These are phyloP conservation scores for Sinodicranocentrus sp. DNA, from an alignment of 2,888 invertebrate genomes.

Conservation along the genomic window DNA sequence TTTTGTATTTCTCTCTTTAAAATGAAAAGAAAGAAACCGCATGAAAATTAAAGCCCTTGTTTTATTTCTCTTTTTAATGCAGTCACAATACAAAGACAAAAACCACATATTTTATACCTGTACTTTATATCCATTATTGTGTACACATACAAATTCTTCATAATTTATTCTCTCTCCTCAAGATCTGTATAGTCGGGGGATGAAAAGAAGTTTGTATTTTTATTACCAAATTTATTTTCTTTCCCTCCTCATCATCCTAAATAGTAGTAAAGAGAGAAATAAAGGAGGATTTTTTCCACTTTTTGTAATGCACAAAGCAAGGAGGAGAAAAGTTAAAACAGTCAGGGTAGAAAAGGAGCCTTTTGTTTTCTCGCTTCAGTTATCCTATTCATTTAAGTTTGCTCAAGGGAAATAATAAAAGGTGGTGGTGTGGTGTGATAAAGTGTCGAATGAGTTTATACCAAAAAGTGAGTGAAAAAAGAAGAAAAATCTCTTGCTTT, in stretches of 20 bases:
- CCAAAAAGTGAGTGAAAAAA: not conserved
- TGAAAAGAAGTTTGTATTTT: conserved; percentile 20
- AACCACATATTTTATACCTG: too few relatives aligned
- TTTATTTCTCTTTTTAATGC: conserved; percentile 16
- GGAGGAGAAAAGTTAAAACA: conserved; percentile 53
- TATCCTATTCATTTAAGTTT: conserved; percentile 38
- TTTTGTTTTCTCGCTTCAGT: conserved; percentile 57
- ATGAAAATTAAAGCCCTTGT: conserved; percentile 46
- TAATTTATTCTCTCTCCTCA: too few relatives aligned
- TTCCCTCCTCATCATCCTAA: too few relatives aligned
- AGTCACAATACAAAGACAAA: too few relatives aligned
- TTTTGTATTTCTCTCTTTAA: conserved; percentile 15
- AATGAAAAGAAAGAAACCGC: conserved; percentile 37
- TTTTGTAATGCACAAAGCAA: conserved; percentile 19
- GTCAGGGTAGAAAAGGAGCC: conserved; percentile 34
- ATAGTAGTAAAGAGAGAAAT: conserved; percentile 40
- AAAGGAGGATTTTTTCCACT: conserved; percentile 51
- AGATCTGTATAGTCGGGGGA: too few relatives aligned
- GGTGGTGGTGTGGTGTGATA: conserved; percentile 33
- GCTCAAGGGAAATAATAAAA: conserved; percentile 21
- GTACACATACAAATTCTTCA: too few relatives aligned
- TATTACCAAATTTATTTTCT: conserved; percentile 23
- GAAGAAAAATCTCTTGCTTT: conserved; percentile 22
- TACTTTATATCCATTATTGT: too few relatives aligned
- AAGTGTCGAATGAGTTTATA: not conserved